A percentile compares a stretch with the other conserved stretches of the same genome.
Conservation (phyloP, 2,113 vertebrate genomes). For the Strix uralensis region DNA sequence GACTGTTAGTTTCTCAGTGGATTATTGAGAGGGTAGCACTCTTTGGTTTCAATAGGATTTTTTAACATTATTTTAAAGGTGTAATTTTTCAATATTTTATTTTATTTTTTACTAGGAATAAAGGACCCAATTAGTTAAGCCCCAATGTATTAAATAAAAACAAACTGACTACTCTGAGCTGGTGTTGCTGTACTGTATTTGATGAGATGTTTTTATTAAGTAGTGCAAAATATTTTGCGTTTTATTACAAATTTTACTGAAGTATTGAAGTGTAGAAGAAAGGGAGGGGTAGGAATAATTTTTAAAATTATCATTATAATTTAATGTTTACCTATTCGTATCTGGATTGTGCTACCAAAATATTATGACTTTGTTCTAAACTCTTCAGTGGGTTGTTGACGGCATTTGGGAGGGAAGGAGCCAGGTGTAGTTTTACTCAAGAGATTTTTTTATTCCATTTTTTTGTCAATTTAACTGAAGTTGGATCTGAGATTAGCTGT, state of each 20-base stretch:
- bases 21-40: not conserved
- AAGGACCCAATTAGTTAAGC: not conserved
- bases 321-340: not conserved
- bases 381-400: not conserved
- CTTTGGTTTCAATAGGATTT: not conserved
- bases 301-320: not conserved
- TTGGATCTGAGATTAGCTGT: not conserved
- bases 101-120: not conserved
- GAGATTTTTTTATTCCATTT: not conserved
- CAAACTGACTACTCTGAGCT: not conserved
- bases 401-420: not conserved
- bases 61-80: not conserved
- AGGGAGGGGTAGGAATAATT: not conserved
- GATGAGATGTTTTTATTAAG: not conserved
- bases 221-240: not conserved
- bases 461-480: not conserved
- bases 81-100: not conserved
- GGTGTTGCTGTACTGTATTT: not conserved
- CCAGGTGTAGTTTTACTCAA: not conserved
- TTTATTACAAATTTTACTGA: not conserved
- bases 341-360: not conserved
- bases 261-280: not conserved
- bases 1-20: not conserved
- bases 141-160: not conserved
- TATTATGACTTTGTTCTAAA: not conserved